Conservation (phyloP, 2,797 vertebrate species). For the Sparidentex hasta region DNA sequence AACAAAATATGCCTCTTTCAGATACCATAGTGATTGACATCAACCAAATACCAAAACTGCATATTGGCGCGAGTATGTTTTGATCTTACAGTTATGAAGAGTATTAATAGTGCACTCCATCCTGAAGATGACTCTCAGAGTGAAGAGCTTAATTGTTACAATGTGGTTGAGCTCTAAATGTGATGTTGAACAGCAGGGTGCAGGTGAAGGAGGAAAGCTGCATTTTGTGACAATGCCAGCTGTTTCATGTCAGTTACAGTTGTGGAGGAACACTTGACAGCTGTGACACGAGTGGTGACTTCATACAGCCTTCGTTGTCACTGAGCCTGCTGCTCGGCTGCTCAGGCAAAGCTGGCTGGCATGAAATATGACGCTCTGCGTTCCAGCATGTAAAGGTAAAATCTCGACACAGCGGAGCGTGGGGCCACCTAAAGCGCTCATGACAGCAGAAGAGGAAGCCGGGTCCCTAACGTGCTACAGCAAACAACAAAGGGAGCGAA, state of each 20-base stretch:
- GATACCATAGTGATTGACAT: background rate
- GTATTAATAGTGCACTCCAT: background rate
- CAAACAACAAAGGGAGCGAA: slow-evolving; percentile 17
- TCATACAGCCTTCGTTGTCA: slow-evolving; percentile 43
- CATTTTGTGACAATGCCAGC: slow-evolving; percentile 25
- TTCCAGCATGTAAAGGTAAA: slow-evolving; percentile 46
- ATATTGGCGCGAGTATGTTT: background rate
- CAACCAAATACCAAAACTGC: too few relatives aligned
- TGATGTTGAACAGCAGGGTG: background rate
- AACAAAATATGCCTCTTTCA: background rate
- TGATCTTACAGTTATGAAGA: background rate
- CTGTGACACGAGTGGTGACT: slow-evolving; percentile 37
- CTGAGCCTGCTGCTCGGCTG: slow-evolving; percentile 18
- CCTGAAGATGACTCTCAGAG: background rate
- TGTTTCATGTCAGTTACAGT: slow-evolving; percentile 42
- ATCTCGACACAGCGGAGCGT: slow-evolving; percentile 40
- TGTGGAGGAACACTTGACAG: slow-evolving; percentile 25
- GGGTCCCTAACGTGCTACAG: slow-evolving; percentile 44
- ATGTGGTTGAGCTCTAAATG: slow-evolving; percentile 14
- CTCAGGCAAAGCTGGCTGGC: slow-evolving; percentile 37
- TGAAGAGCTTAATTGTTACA: background rate
- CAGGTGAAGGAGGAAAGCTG: slow-evolving; percentile 17
- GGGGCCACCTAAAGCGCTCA: slow-evolving; percentile 56
- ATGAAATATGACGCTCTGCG: slow-evolving; percentile 28
- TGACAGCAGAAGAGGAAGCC: slow-evolving; percentile 59